phyloP scores from a whole-genome alignment of 2,888 invertebrate genomes.

The Galerucella nymphaeae region DNA sequence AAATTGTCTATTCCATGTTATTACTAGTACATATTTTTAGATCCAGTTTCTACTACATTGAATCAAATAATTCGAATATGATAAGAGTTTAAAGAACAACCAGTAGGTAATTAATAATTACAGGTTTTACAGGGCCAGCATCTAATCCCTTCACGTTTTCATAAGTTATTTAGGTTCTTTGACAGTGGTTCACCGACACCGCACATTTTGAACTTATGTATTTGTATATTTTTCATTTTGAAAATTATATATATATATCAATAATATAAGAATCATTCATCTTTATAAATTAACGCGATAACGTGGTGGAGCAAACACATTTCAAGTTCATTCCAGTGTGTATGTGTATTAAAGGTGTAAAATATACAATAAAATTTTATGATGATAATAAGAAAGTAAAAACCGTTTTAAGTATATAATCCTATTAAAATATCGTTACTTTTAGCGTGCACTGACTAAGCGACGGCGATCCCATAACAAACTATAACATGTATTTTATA shows the following conservation, averaged over 20 bases:
- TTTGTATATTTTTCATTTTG: too few species aligned
- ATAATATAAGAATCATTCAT: too few species aligned
- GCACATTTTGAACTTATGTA: too few species aligned
- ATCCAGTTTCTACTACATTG: constrained; percentile 25
- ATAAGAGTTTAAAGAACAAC: not conserved
- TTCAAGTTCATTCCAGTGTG: not conserved
- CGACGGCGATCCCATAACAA: not conserved
- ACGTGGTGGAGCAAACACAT: too few species aligned
- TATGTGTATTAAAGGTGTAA: constrained; percentile 5
- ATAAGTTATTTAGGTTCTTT: not conserved
- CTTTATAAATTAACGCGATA: too few species aligned
- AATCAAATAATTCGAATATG: not conserved
- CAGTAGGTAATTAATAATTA: not conserved
- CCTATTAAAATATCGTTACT: constrained; percentile 13
- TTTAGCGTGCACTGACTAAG: not conserved
- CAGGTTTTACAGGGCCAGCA: not conserved
- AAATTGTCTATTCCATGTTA: constrained; percentile 30
- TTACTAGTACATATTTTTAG: constrained; percentile 32
- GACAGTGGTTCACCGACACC: too few species aligned
- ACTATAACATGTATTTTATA: constrained; percentile 9
- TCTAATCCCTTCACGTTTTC: not conserved
- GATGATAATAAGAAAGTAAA: not conserved
- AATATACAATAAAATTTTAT: constrained; percentile 2
- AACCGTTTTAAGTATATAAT: constrained; percentile 1
- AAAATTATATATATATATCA: too few species aligned